Evolutionary conservation across 1,140 invertebrate genomes (phyloP).

Genomic region (Dreissena polymorpha): DNA sequence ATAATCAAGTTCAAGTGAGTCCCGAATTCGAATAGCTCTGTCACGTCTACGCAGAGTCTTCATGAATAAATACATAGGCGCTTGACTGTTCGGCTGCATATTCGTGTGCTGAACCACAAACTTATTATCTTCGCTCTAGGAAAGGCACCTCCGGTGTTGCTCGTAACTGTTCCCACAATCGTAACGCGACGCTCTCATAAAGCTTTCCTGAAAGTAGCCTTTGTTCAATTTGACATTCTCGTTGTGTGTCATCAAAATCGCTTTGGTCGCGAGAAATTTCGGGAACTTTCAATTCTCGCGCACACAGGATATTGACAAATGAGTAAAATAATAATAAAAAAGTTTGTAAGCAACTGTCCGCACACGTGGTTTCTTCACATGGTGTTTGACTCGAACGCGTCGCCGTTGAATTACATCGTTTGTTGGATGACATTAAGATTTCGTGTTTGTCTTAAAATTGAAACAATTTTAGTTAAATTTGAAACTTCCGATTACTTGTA

Average conservation of each 20-base stretch:
- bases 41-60: constrained; percentile 62
- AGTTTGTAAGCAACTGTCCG: no score
- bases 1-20: constrained; percentile 51
- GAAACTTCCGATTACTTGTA: no score
- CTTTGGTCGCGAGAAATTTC: neutral
- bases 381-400: no score
- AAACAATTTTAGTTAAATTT: no score
- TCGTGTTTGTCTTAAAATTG: no score
- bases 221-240: constrained; percentile 2
- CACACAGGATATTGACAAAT: constrained; percentile 13
- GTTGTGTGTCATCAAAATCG: constrained; percentile 17
- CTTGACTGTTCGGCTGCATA: constrained; percentile 25
- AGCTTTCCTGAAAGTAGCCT: constrained; percentile 27
- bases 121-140: constrained; percentile 49
- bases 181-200: constrained; percentile 25
- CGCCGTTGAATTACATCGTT: no score
- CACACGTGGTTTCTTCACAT: no score
- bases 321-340: no score
- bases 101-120: constrained; percentile 56
- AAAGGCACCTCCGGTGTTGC: constrained; percentile 29
- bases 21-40: constrained; percentile 63
- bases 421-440: no score
- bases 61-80: constrained; percentile 62
- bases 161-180: constrained; percentile 3
- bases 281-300: constrained; percentile 22